Evolutionary conservation across 2,888 invertebrate genomes (phyloP), one percentile per base, ranked within the genome.

Genomic region (Branchinecta sandiegonensis): DNA sequence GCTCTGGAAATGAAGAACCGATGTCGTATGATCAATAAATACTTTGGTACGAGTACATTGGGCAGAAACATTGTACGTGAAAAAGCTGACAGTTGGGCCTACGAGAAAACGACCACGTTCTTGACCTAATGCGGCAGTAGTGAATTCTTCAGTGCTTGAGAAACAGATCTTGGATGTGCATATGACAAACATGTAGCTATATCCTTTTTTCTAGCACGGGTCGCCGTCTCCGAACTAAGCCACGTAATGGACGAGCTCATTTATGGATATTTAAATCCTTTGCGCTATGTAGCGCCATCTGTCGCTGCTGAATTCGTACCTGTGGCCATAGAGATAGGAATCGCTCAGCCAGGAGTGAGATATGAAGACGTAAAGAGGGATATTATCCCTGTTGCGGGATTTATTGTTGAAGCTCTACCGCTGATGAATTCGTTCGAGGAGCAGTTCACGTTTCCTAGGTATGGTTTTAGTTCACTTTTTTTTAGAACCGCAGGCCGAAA

Each of bases 331-430:
- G 56, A 56, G n/a, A n/a, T 56, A 56, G 56, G 56, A n/a, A 56
- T 56, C n/a, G 56, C 56, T n/a, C 56, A 56, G 17, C 56, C 56
- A 17, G n/a, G 14, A 56, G 56, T 17, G n/a, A 56, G 17, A 56
- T 56, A 56, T 10, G 56, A 56, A 17, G 56, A 56, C 17, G 56
- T 56, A 8, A 56, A 56, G 17, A 56, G 56, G 56, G 56, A 56
- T 14, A 56, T 56, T 14, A 56, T 56, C 17, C 56, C 56, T 56
- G 56, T 56, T 56, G 11, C 56, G 8, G 56, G 56, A 56, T 14
- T 56, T 17, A 8, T 17, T 56, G 56, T 56, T 56, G 56, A 56
- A 56, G 56, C 56, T 56, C 56, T 56, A 56, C 56, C 56, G n/a
- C 17, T 56, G 14, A 56, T 14, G 17, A n/a, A 56, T 56, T 56